Evolutionary conservation across 2,797 vertebrate genomes (phyloP), one percentile per base, ranked within the genome.

Genomic region (Cygnus olor): DNA sequence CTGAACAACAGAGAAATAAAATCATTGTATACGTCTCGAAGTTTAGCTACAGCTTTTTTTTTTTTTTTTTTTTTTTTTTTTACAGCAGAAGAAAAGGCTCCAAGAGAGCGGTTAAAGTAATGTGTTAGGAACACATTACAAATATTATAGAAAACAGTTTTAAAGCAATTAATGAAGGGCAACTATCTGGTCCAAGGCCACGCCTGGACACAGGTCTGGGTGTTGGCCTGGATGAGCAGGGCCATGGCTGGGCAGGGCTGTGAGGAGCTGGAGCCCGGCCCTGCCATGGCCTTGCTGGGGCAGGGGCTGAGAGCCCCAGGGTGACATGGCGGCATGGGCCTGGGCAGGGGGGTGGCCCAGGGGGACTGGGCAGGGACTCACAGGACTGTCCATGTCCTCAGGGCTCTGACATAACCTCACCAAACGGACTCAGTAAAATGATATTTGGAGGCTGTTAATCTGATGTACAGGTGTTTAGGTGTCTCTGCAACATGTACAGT

Each of bases 131-230:
- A 53, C 3, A 42, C 2, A 3, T 63, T 78, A 25, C 13, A 54
- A n/a, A 30, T 58, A 69, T 49, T 64, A 45, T 7, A 34, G 25
- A 74, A 70, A 77, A 30, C 11, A 21, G 8, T 27, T 76, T 89
- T 80, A 85, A 49, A 76, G 18, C 38, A 64, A 4, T 53, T 74
- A 53, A 53, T 47, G 28, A 58, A 47, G 25, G 24, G 18, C 51
- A 74, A 32, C 12, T 15, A 42, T 32, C 53, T 53, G 18, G 17
- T 34, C 63, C 27, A 32, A 3, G 36, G 54, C 20, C 32, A 40
- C 24, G 49, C 14, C n/a, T 28, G 24, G 22, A 13, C 1, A 0
- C n/a, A 9, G 21, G 28, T 36, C 20, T 1, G 1, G 15, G 25
- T 21, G 20, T 64, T 22, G 34, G 44, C 44, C 21, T 3, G 0